Conservation (phyloP, 2,113 vertebrate genomes). For the Rhinolophus sinicus region DNA sequence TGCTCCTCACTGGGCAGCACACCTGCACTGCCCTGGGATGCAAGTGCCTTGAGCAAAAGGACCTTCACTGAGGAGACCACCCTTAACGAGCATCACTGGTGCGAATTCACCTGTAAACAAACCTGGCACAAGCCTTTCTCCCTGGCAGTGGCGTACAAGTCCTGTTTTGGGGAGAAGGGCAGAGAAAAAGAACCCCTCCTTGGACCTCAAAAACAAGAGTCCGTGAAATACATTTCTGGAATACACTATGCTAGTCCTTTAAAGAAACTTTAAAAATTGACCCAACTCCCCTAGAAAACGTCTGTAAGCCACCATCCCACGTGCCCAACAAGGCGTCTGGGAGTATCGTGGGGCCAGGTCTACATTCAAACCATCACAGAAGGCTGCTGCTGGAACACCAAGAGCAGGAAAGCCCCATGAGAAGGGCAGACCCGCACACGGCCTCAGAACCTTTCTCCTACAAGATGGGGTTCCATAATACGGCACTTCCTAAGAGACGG, state of each 20-base stretch:
- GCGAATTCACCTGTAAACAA: not conserved
- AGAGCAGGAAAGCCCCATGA: not conserved
- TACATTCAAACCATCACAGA: not conserved
- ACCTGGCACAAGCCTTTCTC: not conserved
- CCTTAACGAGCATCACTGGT: not conserved
- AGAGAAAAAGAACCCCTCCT: not conserved
- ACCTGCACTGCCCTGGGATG: rapidly evolving
- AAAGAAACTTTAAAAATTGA: not conserved
- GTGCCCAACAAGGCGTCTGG: rapidly evolving
- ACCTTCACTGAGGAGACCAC: too few relatives aligned
- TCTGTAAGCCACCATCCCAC: not conserved
- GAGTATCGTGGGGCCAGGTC: too few relatives aligned
- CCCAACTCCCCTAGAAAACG: not conserved
- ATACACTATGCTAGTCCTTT: not conserved
- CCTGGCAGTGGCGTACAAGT: too few relatives aligned
- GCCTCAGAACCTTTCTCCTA: not conserved
- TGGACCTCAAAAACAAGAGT: not conserved
- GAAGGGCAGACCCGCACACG: not conserved
- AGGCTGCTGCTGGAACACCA: not conserved
- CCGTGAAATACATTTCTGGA: not conserved
- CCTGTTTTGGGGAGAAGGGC: rapidly evolving
- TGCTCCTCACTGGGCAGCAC: not conserved
- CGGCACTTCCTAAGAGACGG: rapidly evolving
- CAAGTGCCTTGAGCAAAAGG: not conserved
- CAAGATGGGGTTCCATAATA: rapidly evolving